Evolutionary conservation across 92 coral and sea anemone species (phyloP).

Genomic region (Montipora capitata): DNA sequence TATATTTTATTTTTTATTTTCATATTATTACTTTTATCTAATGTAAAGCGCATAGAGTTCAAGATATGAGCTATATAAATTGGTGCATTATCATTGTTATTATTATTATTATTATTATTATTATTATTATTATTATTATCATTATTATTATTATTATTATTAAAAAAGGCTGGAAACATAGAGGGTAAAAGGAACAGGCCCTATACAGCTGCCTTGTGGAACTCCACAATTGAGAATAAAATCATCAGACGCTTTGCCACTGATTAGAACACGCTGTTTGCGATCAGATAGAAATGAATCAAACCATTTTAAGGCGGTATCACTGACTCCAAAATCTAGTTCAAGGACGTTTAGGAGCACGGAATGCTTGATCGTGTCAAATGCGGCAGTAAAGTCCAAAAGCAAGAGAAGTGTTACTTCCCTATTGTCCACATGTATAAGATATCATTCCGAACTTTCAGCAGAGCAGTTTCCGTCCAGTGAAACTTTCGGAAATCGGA

Average conservation of each 20-base stretch:
- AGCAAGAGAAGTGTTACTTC: neutral
- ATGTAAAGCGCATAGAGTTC: too few species aligned
- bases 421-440: neutral
- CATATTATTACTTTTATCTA: too few species aligned
- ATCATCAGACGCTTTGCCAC: conserved; percentile 16
- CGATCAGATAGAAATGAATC: conserved; percentile 3
- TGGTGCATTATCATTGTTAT: too few species aligned
- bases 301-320: conserved; percentile 6
- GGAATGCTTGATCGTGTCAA: neutral
- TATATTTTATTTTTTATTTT: too few species aligned
- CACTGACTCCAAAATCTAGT: neutral
- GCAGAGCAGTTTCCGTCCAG: neutral
- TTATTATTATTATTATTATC: too few species aligned
- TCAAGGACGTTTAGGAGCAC: neutral
- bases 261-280: neutral
- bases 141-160: too few species aligned
- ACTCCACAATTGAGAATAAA: neutral
- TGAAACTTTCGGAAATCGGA: neutral
- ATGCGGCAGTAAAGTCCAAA: too few species aligned
- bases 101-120: too few species aligned
- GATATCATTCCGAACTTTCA: neutral
- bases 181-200: too few species aligned
- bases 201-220: too few species aligned
- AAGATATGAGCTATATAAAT: too few species aligned
- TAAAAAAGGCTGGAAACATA: too few species aligned